Conservation (phyloP, 2,113 vertebrate genomes). For the Carettochelys insculpta region DNA sequence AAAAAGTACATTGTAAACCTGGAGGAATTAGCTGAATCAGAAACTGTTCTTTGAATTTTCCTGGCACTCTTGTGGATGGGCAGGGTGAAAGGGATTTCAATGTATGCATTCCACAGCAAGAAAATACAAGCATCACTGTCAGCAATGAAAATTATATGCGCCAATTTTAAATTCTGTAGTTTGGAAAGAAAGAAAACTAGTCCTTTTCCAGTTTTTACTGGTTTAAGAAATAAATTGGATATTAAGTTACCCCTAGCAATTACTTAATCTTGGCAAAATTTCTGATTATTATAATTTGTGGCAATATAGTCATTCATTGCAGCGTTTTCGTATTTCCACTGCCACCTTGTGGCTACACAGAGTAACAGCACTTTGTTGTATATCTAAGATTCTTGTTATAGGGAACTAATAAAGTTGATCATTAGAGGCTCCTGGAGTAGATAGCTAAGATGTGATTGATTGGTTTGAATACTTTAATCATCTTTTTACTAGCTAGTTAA, state of each 20-base stretch:
- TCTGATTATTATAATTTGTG: neutral
- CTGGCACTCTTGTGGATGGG: neutral
- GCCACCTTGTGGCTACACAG: slow-evolving; percentile 50
- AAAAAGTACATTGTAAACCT: no score
- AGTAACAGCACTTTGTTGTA: neutral
- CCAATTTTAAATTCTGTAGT: neutral
- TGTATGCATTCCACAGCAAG: fast-evolving
- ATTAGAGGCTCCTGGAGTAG: neutral
- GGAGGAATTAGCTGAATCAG: neutral
- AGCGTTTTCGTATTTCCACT: slow-evolving; percentile 43
- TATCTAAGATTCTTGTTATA: neutral
- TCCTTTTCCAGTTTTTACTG: neutral
- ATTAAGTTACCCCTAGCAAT: fast-evolving
- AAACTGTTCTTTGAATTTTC: neutral
- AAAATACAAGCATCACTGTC: neutral
- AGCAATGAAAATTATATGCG: neutral
- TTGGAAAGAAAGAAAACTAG: neutral
- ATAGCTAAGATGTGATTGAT: neutral
- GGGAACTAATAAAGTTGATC: neutral
- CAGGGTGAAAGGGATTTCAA: neutral
- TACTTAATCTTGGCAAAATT: neutral
- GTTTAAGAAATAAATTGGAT: neutral
- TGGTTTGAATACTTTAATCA: neutral
- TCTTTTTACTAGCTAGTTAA: no score
- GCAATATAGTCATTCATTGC: fast-evolving